Conservation (phyloP, 2,888 invertebrate species). For the Cephus pulcher region DNA sequence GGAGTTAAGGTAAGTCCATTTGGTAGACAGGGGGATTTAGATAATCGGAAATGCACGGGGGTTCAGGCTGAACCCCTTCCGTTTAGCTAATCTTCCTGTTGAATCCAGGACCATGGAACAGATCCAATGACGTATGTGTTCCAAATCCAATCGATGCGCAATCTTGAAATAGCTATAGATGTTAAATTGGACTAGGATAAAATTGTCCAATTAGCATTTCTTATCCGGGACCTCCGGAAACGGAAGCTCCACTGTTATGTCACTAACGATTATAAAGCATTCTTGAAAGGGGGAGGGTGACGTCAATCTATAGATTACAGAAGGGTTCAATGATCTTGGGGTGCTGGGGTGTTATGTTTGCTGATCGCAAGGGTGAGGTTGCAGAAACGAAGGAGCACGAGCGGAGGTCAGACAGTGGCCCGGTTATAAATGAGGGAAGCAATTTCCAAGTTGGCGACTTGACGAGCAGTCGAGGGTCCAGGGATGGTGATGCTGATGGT, state of each 20-base stretch:
- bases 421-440: slow-evolving; percentile 60
- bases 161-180: neutral
- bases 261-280: neutral
- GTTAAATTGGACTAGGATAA: neutral
- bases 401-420: slow-evolving; percentile 26
- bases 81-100: neutral
- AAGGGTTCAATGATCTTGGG: neutral
- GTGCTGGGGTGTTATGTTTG: neutral
- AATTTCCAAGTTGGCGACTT: slow-evolving; percentile 60
- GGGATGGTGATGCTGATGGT: slow-evolving; percentile 1
- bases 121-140: neutral
- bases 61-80: slow-evolving; percentile 13
- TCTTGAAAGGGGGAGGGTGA: neutral
- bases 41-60: slow-evolving; percentile 35
- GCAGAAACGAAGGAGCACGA: slow-evolving; percentile 37
- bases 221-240: neutral
- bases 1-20: slow-evolving; percentile 43
- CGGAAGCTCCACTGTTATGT: neutral
- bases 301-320: neutral
- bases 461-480: slow-evolving; percentile 42
- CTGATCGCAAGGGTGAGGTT: slow-evolving; percentile 30
- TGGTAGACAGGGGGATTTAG: slow-evolving; percentile 36
- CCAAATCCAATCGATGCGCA: neutral
- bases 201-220: neutral
- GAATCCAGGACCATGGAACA: neutral